Percentiles rank a stretch among this genome's conserved stretches.
Conservation (phyloP, 2,113 vertebrate species). For the Pygoscelis antarcticus region DNA sequence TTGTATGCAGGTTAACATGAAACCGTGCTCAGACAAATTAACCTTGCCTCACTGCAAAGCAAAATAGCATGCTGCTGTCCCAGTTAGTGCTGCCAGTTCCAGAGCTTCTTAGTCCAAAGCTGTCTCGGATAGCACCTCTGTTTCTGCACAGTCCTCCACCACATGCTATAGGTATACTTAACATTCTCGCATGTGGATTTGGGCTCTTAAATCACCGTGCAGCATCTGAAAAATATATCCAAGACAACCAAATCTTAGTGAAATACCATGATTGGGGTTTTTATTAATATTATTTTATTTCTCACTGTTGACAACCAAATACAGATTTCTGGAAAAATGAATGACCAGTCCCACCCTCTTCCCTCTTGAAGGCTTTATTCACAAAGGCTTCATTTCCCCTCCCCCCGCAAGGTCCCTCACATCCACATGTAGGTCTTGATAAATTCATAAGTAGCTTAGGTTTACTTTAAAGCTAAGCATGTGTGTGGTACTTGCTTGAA, state of each 20-base stretch:
- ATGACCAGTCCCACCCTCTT: not conserved
- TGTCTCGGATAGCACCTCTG: not conserved
- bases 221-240: not conserved
- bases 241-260: not conserved
- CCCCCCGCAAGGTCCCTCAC: accelerated
- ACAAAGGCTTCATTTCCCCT: not conserved
- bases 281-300: not conserved
- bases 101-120: not conserved
- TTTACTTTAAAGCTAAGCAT: not conserved
- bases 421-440: not conserved
- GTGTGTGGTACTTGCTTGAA: not conserved
- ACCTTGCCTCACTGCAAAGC: not conserved
- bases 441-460: not conserved
- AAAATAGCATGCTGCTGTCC: not conserved
- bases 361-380: not conserved
- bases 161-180: not conserved
- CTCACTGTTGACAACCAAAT: not conserved
- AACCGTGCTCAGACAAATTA: not conserved
- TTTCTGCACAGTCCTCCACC: not conserved
- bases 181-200: not conserved
- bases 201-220: not conserved
- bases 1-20: not conserved
- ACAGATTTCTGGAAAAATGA: not conserved
- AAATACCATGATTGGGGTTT: not conserved
- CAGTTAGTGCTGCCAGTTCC: not conserved